Base-by-base conservation (phyloP, 2,113 vertebrate genomes). In the Geococcyx californianus region DNA sequence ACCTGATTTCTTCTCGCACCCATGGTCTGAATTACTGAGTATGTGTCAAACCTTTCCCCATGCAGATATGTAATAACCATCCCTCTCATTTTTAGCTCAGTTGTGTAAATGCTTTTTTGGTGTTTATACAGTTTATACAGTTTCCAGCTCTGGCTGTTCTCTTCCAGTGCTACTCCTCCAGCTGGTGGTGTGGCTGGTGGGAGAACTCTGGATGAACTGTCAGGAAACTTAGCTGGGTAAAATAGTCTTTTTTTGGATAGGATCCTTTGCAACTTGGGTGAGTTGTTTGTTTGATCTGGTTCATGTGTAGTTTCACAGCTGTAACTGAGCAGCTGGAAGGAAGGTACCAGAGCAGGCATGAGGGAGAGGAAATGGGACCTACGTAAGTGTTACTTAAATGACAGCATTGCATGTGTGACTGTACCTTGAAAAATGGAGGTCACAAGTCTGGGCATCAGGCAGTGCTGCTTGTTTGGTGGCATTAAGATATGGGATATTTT, bases 121-220 rank as follows among this genome's bases (percentile, higher is more conserved):
- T 78, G 29, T 77, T 0, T 0, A 7, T 69, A 16, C 6, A 8
- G 15, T 78, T 84, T 81, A 44, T 0, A 0, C 5, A 13, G 24
- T 58, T 76, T 33, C 16, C 26, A 51, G 25, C 54, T 85, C 76
- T 85, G 36, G 31, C 42, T 74, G 16, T 49, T 55, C 21, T 74
- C 31, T 70, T 28, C 55, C 12, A 40, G 13, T 62, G 55, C 38
- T 78, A 4, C 18, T 25, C 16, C 51, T 78, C 36, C 72, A 80
- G 13, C 34, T 76, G 13, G 4, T 74, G 33, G 4, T 34, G n/a
- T 56, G 33, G 63, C 69, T 77, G 20, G 7, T 9, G 83, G 34
- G 17, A 47, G 20, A 24, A 5, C 68, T 91, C 26, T 34, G 80
- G 12, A 31, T 34, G 68, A 76, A 13, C 76, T 52, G 26, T 34